phyloP scores from a whole-genome alignment of 2,888 invertebrate species.

The Cantharis rufa region DNA sequence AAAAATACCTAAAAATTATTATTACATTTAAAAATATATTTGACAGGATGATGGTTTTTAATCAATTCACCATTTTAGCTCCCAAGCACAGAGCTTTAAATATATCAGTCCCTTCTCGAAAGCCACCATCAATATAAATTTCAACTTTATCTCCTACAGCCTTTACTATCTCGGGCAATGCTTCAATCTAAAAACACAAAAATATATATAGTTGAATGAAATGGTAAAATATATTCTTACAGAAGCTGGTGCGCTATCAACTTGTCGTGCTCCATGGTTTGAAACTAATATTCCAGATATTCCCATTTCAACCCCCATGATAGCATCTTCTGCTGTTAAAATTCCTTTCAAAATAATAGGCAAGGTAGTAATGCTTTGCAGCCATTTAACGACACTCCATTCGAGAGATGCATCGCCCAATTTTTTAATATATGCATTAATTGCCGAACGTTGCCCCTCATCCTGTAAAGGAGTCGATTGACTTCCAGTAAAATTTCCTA shows the following conservation, averaged over 20 bases:
- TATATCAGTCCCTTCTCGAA: slow-evolving; percentile 82
- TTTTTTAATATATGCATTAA: slow-evolving; percentile 76
- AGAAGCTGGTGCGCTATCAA: slow-evolving; percentile 83
- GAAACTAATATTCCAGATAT: slow-evolving; percentile 85
- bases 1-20: slow-evolving; percentile 68
- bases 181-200: slow-evolving; percentile 69
- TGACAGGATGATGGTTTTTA: background rate
- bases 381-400: slow-evolving; percentile 89
- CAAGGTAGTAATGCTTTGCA: slow-evolving; percentile 74
- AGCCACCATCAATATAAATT: slow-evolving; percentile 86
- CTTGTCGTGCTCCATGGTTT: slow-evolving; percentile 91
- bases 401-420: slow-evolving; percentile 80
- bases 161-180: slow-evolving; percentile 75
- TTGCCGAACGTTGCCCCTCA: slow-evolving; percentile 68
- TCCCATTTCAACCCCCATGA: slow-evolving; percentile 72
- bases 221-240: slow-evolving; percentile 55
- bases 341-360: slow-evolving; percentile 88
- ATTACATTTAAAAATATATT: background rate
- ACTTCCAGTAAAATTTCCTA: slow-evolving; percentile 78
- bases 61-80: slow-evolving; percentile 73
- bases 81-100: slow-evolving; percentile 90
- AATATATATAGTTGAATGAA: background rate
- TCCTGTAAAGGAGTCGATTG: slow-evolving; percentile 55
- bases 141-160: slow-evolving; percentile 74
- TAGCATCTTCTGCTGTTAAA: slow-evolving; percentile 83